A percentile compares a stretch with the other conserved stretches of the same genome.
phyloP scores from a whole-genome alignment of 1,140 invertebrate species.

The Akabosia matsudoensis region DNA sequence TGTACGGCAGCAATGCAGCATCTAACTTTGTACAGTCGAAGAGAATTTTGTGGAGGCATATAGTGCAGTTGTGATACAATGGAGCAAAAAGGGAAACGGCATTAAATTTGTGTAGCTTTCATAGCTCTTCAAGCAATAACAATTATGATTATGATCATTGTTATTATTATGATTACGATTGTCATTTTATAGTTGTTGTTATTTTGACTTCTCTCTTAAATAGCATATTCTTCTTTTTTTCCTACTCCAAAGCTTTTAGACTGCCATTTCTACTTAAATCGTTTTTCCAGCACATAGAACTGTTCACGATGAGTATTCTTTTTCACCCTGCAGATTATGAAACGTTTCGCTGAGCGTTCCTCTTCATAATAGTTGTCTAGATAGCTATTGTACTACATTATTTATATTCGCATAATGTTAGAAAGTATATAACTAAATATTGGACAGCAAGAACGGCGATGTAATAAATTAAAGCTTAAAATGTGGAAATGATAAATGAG shows the following conservation, averaged over 20 bases:
- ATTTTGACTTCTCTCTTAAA: neutral
- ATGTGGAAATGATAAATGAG: slow-evolving; percentile 12
- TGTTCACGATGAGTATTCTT: too few species aligned
- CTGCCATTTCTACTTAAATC: neutral
- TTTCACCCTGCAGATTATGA: too few species aligned
- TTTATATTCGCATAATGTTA: neutral
- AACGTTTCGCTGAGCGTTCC: too few species aligned
- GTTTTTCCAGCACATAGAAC: too few species aligned
- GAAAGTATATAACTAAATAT: too few species aligned
- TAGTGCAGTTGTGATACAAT: too few species aligned
- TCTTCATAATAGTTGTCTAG: too few species aligned
- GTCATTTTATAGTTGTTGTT: slow-evolving; percentile 21
- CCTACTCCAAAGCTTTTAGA: neutral
- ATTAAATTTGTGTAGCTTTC: slow-evolving; percentile 15
- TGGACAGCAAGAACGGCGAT: neutral
- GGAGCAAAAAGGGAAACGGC: neutral
- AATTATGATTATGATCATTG: slow-evolving; percentile 20
- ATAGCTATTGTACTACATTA: neutral
- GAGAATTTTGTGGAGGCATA: too few species aligned
- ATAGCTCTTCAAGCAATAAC: slow-evolving; percentile 15
- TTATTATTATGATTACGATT: slow-evolving; percentile 22
- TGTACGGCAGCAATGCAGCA: too few species aligned
- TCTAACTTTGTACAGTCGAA: neutral
- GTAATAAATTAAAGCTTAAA: slow-evolving; percentile 16
- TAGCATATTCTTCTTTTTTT: neutral